phyloP scores from a whole-genome alignment of 2,113 vertebrate genomes.

The Trichechus manatus region DNA sequence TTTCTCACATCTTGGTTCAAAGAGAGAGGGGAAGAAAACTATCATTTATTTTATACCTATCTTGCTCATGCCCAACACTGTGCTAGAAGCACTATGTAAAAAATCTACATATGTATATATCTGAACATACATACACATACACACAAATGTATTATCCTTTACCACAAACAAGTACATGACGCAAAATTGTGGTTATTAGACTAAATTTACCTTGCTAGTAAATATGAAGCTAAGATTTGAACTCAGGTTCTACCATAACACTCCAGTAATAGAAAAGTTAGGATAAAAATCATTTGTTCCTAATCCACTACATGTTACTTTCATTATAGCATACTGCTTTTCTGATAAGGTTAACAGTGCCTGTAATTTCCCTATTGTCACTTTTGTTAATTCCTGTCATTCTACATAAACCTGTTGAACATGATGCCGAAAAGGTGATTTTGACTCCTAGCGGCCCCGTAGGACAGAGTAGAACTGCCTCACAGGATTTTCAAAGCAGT shows the following conservation, averaged over 20 bases:
- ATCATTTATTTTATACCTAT: not conserved
- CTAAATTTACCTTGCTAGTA: not conserved
- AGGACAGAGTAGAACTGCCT: too few species aligned
- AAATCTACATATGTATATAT: too few species aligned
- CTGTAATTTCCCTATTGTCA: not conserved
- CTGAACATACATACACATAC: not conserved
- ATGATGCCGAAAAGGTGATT: too few species aligned
- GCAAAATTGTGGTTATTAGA: not conserved
- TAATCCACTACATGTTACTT: not conserved
- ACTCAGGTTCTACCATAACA: not conserved
- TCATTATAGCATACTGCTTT: not conserved
- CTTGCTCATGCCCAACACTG: not conserved
- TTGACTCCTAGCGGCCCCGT: too few species aligned
- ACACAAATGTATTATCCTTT: not conserved
- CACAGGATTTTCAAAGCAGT: too few species aligned
- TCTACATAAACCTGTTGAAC: not conserved
- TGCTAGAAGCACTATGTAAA: not conserved
- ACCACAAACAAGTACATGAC: not conserved
- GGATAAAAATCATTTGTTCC: not conserved
- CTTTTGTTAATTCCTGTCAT: not conserved
- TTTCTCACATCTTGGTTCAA: not conserved
- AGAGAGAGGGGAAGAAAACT: not conserved
- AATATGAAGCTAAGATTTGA: not conserved
- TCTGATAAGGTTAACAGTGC: not conserved
- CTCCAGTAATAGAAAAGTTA: not conserved